Evolutionary conservation across 23 tunicate species (phyloP), one percentile per base, ranked within the genome.

Genomic region (Ascidia mentula): DNA sequence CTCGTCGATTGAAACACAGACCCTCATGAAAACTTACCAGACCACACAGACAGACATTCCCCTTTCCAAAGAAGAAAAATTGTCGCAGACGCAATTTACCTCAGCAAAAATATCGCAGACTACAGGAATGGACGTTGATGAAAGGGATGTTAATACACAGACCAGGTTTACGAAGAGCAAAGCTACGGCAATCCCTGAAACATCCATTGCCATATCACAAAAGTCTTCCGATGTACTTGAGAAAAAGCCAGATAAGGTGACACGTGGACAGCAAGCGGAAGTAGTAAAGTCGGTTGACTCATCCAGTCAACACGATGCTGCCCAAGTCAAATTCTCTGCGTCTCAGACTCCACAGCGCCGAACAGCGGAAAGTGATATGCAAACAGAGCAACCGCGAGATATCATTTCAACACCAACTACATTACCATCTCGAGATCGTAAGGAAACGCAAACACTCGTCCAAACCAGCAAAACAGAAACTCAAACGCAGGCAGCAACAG

Each of bases 41-140:
- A 36, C 42, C 15, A 37, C 77, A 13, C 40, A 39, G 4, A 39
- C 40, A 4, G 46, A 28, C 26, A 36, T 45, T 3, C 77, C 40
- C n/a, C 26, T 45, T 45, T 32, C n/a, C 17, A 74, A 24, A 36
- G 42, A 39, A 30, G 42, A 22, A 4, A 40, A 37, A 34, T 32
- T 37, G 24, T 36, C 42, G 24, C 77, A 28, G 12, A 74, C 77
- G 40, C 77, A 74, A 36, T 37, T 40, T 36, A 40, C 42, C 0
- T 34, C 77, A 12, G 32, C 81, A 40, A 45, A 77, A 31, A 35
- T 36, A 45, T 40, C 81, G 17, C 81, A 77, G 69, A 77, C 81
- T n/a, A 36, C 20, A 32, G 53, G 18, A 4, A 31, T 26, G 37
- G 22, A 40, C 28, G 60, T 20, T 31, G 60, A 26, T 28, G 65